phyloP scores from a whole-genome alignment of 2,888 invertebrate genomes.

The Linhomoeus sp. region DNA sequence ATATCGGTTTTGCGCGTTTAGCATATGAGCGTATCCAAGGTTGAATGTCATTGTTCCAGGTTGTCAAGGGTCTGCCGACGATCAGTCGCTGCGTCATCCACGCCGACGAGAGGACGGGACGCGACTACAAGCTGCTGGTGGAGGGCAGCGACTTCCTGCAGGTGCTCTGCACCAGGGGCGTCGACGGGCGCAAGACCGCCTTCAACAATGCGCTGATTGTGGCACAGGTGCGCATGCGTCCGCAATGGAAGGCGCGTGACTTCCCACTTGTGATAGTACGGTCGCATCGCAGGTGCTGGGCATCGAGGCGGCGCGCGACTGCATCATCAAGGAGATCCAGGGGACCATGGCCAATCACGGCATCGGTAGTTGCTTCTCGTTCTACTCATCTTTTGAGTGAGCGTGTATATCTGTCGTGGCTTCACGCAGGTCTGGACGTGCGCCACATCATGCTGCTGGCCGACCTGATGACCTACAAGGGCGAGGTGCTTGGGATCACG shows the following conservation, averaged over 20 bases:
- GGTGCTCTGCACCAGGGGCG: conserved; percentile 77
- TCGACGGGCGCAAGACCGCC: conserved; percentile 55
- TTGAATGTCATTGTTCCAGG: too few species aligned
- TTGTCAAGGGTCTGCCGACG: conserved; percentile 45
- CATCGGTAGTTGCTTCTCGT: too few species aligned
- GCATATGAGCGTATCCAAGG: too few species aligned
- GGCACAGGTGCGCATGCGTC: too few species aligned
- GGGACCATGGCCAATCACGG: conserved; percentile 94
- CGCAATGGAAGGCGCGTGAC: too few species aligned
- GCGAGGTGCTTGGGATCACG: conserved; percentile 86
- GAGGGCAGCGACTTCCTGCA: conserved; percentile 82
- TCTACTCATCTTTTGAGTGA: too few species aligned
- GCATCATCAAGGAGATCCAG: conserved; percentile 86
- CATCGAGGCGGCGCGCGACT: conserved; percentile 87
- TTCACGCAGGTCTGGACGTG: conserved; percentile 80
- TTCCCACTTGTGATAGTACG: too few species aligned
- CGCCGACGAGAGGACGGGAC: conserved; percentile 47
- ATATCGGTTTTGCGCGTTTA: too few species aligned
- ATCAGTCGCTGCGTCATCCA: conserved; percentile 81
- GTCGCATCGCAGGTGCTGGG: conserved; percentile 50
- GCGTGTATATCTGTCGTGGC: too few species aligned
- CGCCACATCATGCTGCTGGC: conserved; percentile 91
- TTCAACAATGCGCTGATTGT: conserved; percentile 87
- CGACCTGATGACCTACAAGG: conserved; percentile 79
- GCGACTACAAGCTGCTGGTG: conserved; percentile 66